Base-by-base conservation (phyloP, 2,797 vertebrate species). In the Sebastes minor region DNA sequence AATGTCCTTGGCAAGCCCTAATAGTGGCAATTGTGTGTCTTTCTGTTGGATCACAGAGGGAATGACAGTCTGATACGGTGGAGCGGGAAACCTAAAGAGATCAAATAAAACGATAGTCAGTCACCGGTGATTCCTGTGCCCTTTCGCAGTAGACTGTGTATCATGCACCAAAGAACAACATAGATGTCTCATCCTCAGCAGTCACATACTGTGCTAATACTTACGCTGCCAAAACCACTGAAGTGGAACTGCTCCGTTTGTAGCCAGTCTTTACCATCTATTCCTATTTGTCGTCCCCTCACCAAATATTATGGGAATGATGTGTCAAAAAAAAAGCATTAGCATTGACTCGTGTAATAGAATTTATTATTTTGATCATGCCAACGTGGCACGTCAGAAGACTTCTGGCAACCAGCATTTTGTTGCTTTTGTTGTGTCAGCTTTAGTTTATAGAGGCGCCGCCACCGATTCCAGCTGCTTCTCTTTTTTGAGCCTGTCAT, bases 391-490 rank as follows among this genome's bases (percentile, higher is more conserved):
- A 78, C 49, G 75, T 90, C 88, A 88, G 86, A 85, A 56, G 72
- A 91, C 85, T 88, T 83, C 81, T 86, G 84, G 90, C 90, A 91
- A 89, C 87, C 83, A 80, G 92, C 82, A 82, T 91, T 93, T 91
- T 91, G 88, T 92, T 89, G 92, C 91, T 94, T 95, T 90, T 91
- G 91, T 93, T 91, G 90, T 90, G 90, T 92, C 92, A 91, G 93
- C 93, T 93, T 87, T 91, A 92, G 92, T 90, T 89, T 93, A 46
- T 46, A 97, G 96, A 97, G 97, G 96, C 96, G 96, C 97, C 96
- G 94, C 95, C 97, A 96, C 96, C 95, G 96, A 97, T 96, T 96
- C 96, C 96, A 95, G 97, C 97, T 97, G 96, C 97, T 97, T 97
- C 96, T 96, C 96, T 96, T 94, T 92, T 94, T 96, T 96, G 93